phyloP scores from a whole-genome alignment of 2,113 vertebrate species.

The Genyomyrus donnyi region DNA sequence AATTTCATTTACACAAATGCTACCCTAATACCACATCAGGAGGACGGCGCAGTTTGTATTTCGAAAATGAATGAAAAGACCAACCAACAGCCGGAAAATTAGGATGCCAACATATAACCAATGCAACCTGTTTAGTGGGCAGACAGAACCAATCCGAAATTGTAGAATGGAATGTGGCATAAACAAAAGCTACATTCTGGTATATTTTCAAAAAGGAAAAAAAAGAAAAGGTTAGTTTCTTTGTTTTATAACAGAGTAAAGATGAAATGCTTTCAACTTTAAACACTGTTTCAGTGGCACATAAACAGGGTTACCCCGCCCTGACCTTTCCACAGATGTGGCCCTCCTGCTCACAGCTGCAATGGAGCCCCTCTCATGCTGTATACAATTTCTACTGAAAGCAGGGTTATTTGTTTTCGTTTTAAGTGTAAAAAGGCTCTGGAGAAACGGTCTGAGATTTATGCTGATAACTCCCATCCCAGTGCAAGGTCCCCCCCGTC shows the following conservation, averaged over 20 bases:
- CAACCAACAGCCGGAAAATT: not conserved
- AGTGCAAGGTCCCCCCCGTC: not conserved
- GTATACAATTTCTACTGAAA: conserved; percentile 7
- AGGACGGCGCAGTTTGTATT: not conserved
- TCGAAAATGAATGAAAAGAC: not conserved
- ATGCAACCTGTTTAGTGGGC: not conserved
- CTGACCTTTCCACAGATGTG: not conserved
- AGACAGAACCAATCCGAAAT: not conserved
- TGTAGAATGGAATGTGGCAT: not conserved
- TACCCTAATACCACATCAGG: not conserved
- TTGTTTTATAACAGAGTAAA: not conserved
- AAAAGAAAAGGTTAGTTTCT: not conserved
- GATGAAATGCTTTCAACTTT: not conserved
- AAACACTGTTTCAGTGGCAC: not conserved
- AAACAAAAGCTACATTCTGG: not conserved
- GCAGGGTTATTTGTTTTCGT: not conserved
- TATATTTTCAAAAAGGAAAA: not conserved
- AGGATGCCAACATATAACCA: not conserved
- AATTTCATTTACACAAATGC: conserved; percentile 5
- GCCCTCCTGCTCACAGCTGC: not conserved
- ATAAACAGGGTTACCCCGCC: not conserved
- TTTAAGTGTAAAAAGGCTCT: not conserved
- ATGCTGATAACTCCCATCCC: not conserved
- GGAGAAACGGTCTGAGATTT: not conserved
- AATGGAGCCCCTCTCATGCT: not conserved